phyloP scores from a whole-genome alignment of 1,140 invertebrate species.

The Drosophila pandora region DNA sequence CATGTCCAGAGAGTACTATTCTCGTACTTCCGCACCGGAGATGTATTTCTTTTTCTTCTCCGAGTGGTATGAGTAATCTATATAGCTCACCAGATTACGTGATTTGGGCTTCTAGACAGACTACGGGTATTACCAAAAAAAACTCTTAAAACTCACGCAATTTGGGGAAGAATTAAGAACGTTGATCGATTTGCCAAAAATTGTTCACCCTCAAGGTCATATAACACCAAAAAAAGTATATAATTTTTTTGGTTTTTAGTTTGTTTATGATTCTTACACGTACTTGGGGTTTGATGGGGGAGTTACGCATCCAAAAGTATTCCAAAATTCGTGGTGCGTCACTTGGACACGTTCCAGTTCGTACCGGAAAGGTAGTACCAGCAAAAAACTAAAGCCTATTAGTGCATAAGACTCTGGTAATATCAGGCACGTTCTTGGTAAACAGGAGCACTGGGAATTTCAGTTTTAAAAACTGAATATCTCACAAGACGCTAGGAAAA shows the following conservation, averaged over 20 bases:
- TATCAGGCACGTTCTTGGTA: conserved; percentile 8
- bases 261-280: conserved; percentile 31
- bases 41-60: conserved; percentile 5
- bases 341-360: conserved; percentile 57
- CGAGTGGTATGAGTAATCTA: conserved; percentile 27
- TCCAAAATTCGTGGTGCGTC: conserved; percentile 21
- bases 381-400: conserved; percentile 20
- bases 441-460: not conserved
- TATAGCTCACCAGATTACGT: conserved; percentile 3
- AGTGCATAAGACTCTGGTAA: not conserved
- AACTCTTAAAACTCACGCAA: not conserved
- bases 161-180: not conserved
- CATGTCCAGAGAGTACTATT: conserved; percentile 23
- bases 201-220: conserved; percentile 10
- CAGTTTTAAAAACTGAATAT: not conserved
- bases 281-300: conserved; percentile 7
- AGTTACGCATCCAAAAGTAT: conserved; percentile 34
- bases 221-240: not conserved
- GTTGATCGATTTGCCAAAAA: not conserved
- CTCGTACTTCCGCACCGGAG: conserved; percentile 32
- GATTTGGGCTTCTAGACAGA: conserved; percentile 6
- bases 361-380: conserved; percentile 9
- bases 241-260: not conserved
- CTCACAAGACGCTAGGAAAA: not conserved
- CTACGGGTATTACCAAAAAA: not conserved